Evolutionary conservation across 30 jellyfish, hydroid and myxozoan species (phyloP), one percentile per base, ranked within the genome.

Genomic region (Chrysaora quinquecirrha): DNA sequence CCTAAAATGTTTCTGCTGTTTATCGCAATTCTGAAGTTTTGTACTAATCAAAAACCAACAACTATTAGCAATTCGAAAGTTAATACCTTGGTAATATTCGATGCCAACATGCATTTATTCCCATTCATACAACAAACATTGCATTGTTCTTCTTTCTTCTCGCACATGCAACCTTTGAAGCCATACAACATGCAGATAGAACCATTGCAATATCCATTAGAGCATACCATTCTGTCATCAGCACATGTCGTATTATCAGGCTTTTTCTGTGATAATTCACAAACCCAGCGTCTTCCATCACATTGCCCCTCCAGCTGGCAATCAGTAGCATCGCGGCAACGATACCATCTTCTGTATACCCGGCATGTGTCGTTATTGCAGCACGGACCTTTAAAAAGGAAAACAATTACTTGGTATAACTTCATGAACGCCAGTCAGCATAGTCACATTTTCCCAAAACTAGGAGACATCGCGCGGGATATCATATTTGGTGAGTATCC

Each of bases 281-380:
- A 91, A 4, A 76, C 77, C 85, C 84, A 81, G 27, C 89, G 80
- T 14, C 87, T 87, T 0, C 98, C 98, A 68, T 85, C 95, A 38
- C 98, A 91, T 20, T 30, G 84, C 0, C 90, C 83, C 22, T 83
- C 68, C 4, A 49, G 49, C 85, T 54, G 60, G 61, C 98, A 91
- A 64, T 91, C 98, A 3, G 98, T 91, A 0, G 91, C 89, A 11
- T 91, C 97, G 54, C 85, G 73, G 74, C 98, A 91, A 21, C 94
- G 73, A 1, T 82, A 54, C 85, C 79, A 68, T 56, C 63, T 76
- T 10, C 74, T 91, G 30, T 83, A 76, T 12, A 80, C 79, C 23
- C 95, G 76, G 80, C 98, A 91, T 0, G 98, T 91, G 21, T 85
- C 97, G 46, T 91, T 91, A 30, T 84, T 63, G 81, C 98, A 91